phyloP scores from a whole-genome alignment of 2,888 invertebrate species.

The Papilio gigon region DNA sequence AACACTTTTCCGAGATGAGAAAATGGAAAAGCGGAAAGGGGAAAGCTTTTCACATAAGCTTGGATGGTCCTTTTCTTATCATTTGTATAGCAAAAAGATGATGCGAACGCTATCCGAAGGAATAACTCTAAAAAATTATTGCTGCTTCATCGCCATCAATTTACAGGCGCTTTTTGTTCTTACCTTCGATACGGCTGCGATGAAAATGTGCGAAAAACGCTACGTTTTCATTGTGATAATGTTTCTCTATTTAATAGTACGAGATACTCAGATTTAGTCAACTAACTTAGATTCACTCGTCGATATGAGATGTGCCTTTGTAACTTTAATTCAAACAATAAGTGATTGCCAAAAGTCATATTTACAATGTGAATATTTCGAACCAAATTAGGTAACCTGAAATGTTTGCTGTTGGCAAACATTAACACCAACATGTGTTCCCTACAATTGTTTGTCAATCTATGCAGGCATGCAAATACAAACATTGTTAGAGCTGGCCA shows the following conservation, averaged over 20 bases:
- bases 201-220: background rate
- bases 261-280: background rate
- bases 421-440: background rate
- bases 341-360: background rate
- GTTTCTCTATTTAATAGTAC: background rate
- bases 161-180: background rate
- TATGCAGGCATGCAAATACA: background rate
- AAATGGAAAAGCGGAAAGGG: constrained; percentile 21
- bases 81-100: constrained; percentile 24
- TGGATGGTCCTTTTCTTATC: constrained; percentile 23
- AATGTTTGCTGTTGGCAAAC: background rate
- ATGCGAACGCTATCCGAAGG: background rate
- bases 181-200: background rate
- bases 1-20: constrained; percentile 29
- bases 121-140: constrained; percentile 11
- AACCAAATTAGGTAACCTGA: background rate
- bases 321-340: background rate
- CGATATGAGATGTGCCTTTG: background rate
- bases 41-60: constrained; percentile 13
- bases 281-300: background rate
- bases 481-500: constrained; percentile 1
- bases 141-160: background rate
- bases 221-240: background rate
- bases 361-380: background rate
- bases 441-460: background rate